These are phyloP conservation scores for Diorhabda carinulata DNA, from an alignment of 1,140 invertebrate species.

Conservation along the genomic window DNA sequence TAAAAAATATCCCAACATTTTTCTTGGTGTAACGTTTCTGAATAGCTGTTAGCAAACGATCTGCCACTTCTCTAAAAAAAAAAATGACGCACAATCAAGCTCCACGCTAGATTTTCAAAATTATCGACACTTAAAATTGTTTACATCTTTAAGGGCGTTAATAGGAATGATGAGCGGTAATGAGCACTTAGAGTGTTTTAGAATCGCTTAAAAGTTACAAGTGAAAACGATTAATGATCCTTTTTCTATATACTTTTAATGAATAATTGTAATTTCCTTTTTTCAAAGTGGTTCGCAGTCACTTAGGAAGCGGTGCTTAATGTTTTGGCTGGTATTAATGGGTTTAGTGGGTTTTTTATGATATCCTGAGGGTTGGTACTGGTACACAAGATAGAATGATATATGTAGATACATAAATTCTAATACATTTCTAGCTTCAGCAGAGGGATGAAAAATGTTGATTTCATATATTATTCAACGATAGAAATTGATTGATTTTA, in stretches of 20 bases:
- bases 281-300: neutral
- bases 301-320: neutral
- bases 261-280: constrained; percentile 7
- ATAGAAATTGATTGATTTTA: too few relatives aligned
- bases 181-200: constrained; percentile 3
- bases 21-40: too few relatives aligned
- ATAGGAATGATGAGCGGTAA: constrained; percentile 7
- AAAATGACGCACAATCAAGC: too few relatives aligned
- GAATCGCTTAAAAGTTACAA: constrained; percentile 6
- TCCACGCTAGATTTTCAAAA: neutral
- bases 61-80: too few relatives aligned
- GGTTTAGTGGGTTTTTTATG: neutral
- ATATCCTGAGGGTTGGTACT: too few relatives aligned
- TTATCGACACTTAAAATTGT: neutral
- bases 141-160: neutral
- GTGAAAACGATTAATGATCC: constrained; percentile 8
- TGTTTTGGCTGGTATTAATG: constrained; percentile 8
- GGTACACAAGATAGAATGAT: too few relatives aligned
- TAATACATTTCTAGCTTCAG: too few relatives aligned
- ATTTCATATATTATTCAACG: too few relatives aligned
- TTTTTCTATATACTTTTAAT: neutral
- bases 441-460: too few relatives aligned
- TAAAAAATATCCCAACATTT: too few relatives aligned
- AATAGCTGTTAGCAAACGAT: too few relatives aligned
- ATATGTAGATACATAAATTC: too few relatives aligned